Evolutionary conservation across 2,888 invertebrate genomes (phyloP).

Genomic region (Machimus rusticus): DNA sequence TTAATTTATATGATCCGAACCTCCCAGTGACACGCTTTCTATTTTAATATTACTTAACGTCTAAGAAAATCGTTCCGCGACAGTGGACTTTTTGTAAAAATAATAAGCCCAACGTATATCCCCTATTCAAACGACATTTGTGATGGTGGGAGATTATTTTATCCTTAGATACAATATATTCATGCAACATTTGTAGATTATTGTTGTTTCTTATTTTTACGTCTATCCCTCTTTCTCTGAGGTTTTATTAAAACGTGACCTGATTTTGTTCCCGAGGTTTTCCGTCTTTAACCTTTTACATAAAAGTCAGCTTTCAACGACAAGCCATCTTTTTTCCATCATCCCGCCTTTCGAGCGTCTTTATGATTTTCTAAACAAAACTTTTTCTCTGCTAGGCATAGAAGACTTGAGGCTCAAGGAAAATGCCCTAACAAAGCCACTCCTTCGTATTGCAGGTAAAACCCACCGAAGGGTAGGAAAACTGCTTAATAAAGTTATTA

Average conservation of each 20-base stretch:
- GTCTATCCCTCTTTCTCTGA: neutral
- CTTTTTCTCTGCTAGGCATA: neutral
- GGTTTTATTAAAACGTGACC: neutral
- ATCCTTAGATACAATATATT: neutral
- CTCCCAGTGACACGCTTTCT: neutral
- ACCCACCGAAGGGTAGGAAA: neutral
- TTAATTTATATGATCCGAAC: neutral
- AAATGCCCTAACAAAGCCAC: neutral
- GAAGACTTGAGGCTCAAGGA: neutral
- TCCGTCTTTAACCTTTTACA: neutral
- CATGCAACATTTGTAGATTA: neutral
- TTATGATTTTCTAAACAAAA: neutral
- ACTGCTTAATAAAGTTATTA: neutral
- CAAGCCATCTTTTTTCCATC: neutral
- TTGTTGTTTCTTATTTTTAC: neutral
- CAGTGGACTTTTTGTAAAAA: neutral
- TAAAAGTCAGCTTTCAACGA: neutral
- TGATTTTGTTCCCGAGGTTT: neutral
- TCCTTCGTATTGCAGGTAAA: neutral
- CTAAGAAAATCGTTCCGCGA: neutral
- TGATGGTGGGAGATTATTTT: neutral
- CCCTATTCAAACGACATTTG: neutral
- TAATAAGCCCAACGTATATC: neutral
- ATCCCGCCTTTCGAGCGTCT: neutral
- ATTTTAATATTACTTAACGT: neutral